A percentile compares a stretch with the other conserved stretches of the same genome.
These are phyloP conservation scores for Masnerella sp. DNA, from an alignment of 2,888 invertebrate genomes.

Conservation along the genomic window DNA sequence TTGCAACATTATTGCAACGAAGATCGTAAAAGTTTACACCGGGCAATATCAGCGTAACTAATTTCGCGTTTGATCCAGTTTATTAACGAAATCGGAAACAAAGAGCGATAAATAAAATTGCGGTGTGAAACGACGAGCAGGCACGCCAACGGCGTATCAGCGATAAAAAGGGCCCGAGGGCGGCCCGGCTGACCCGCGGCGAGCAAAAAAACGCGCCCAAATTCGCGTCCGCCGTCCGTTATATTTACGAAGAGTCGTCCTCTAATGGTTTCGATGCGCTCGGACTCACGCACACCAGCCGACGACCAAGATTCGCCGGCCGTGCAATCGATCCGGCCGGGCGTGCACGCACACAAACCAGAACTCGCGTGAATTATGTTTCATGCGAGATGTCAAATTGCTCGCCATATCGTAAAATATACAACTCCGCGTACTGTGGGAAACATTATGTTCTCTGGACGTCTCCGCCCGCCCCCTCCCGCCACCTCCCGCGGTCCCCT, in stretches of 20 bases:
- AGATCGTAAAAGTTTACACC: too few relatives aligned
- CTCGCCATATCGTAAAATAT: constrained; percentile 78
- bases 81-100: constrained; percentile 59
- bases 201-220: constrained; percentile 59
- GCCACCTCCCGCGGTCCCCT: constrained; percentile 37
- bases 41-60: too few relatives aligned
- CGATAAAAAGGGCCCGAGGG: constrained; percentile 63
- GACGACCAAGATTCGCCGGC: constrained; percentile 46
- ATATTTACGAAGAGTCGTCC: constrained; percentile 71
- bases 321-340: constrained; percentile 56
- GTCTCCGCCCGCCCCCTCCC: constrained; percentile 50
- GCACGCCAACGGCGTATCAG: constrained; percentile 74
- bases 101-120: constrained; percentile 66
- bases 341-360: constrained; percentile 41
- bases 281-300: constrained; percentile 65
- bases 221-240: constrained; percentile 65
- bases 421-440: constrained; percentile 77
- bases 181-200: constrained; percentile 42
- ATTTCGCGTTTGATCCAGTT: constrained; percentile 25
- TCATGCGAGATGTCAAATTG: constrained; percentile 78
- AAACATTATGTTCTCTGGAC: constrained; percentile 75
- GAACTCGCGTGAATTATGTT: constrained; percentile 76
- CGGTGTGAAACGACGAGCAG: constrained; percentile 71
- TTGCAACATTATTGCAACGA: too few relatives aligned
- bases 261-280: constrained; percentile 74